Conservation (phyloP, 2,113 vertebrate genomes). For the Thalassarche chlororhynchos region DNA sequence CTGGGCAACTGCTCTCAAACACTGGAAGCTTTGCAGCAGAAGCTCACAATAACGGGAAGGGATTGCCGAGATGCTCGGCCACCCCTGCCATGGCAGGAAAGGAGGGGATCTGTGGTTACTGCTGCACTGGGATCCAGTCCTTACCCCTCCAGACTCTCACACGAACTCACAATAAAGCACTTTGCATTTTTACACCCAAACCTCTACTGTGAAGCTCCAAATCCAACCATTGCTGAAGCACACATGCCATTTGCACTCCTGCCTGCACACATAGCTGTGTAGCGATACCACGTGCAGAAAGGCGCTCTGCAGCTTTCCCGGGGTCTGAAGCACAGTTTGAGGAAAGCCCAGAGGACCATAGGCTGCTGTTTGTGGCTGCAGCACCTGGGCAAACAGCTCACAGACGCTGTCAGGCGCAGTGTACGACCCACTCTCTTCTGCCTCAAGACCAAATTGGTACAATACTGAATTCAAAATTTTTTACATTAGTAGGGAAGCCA, state of each 20-base stretch:
- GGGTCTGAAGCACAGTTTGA: not conserved
- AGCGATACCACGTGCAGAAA: rapidly evolving
- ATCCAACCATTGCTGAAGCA: not conserved
- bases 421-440: not conserved
- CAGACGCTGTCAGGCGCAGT: rapidly evolving
- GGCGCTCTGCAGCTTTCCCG: not conserved
- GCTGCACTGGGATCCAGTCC: not conserved
- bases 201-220: not conserved
- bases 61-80: not conserved
- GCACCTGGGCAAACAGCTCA: not conserved
- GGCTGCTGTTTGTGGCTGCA: not conserved
- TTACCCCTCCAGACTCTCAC: not conserved
- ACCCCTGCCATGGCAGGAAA: not conserved
- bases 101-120: not conserved
- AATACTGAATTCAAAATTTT: not conserved
- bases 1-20: not conserved
- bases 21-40: not conserved
- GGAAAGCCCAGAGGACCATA: rapidly evolving
- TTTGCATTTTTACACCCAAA: not conserved
- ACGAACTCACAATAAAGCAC: not conserved
- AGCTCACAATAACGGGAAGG: not conserved
- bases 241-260: not conserved
- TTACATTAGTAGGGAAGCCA: not conserved
- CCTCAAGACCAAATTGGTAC: not conserved
- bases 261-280: not conserved